These are phyloP conservation scores for Henricia sp. DNA, from an alignment of 53 echinoderm and acorn worm species.

Conservation along the genomic window DNA sequence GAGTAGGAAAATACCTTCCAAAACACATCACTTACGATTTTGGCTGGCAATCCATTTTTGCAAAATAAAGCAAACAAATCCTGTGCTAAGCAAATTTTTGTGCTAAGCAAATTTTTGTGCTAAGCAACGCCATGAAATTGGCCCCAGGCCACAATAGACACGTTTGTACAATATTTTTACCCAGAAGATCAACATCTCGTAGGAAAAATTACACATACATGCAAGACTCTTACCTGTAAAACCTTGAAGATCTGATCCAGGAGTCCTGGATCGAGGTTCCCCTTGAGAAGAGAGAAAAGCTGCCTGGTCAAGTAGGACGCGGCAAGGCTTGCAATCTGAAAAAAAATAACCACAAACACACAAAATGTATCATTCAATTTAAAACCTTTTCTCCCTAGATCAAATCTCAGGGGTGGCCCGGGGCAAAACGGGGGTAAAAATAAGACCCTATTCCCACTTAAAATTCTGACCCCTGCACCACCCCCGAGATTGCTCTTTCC, in stretches of 20 bases:
- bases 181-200: too few relatives aligned
- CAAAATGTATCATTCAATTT: too few relatives aligned
- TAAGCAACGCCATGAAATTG: neutral
- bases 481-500: too few relatives aligned
- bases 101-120: neutral
- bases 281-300: slow-evolving; percentile 58
- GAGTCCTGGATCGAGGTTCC: slow-evolving; percentile 46
- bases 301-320: slow-evolving; percentile 74
- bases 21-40: too few relatives aligned
- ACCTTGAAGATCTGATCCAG: slow-evolving; percentile 77
- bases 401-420: too few relatives aligned
- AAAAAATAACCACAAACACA: neutral
- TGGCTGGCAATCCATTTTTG: too few relatives aligned
- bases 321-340: slow-evolving; percentile 71
- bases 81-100: neutral
- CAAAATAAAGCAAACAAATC: too few relatives aligned
- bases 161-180: neutral
- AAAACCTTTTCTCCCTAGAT: too few relatives aligned
- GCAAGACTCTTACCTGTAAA: slow-evolving; percentile 52
- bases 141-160: neutral
- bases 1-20: too few relatives aligned
- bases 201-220: neutral
- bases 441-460: too few relatives aligned
- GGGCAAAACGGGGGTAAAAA: too few relatives aligned
- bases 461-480: too few relatives aligned